Base-by-base conservation (phyloP, 2,797 vertebrate species). In the Catamblyrhynchus diadema region DNA sequence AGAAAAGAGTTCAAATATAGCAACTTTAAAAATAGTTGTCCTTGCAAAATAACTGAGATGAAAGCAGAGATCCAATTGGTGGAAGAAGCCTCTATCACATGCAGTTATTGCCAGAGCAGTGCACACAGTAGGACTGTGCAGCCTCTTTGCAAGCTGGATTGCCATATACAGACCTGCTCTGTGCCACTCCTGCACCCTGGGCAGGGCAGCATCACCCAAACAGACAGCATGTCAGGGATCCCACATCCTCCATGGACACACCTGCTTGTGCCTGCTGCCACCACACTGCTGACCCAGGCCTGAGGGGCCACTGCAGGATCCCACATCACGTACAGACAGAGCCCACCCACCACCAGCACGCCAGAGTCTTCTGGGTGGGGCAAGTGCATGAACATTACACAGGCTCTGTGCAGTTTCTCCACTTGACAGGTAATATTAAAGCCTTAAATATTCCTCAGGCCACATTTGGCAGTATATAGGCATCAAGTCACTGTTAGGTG, bases 1-100 rank as follows among this genome's bases (percentile, higher is more conserved):
- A 90, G 48, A 93, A 94, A 82, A 81, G 70, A 70, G 50, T 78
- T 89, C 88, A 90, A 94, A 95, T 93, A 95, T 94, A 96, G 91
- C 72, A 90, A 70, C 59, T 86, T 94, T 90, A 96, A 95, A 96
- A 95, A 96, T 97, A 95, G 92, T 93, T 95, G 94, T 35, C 94
- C 85, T 96, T 94, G 86, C 64, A 86, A 95, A 94, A 95, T 66
- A 92, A 84, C 56, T 71, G 91, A 91, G 88, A 90, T 78, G 61
- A 87, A 94, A 94, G 73, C 67, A 64, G 80, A 65, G 61, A 94
- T 91, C 64, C 94, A 80, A 42, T 50, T 94, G 89, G 91, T 83
- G 90, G 79, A 95, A 92, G 91, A 94, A 84, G 73, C 27, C 2
- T 19, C 84, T 57, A 84, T 95, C 95, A 88, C 78, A 96, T 77